Percentiles rank a stretch among this genome's conserved stretches.
phyloP scores from a whole-genome alignment of 2,888 invertebrate species.

The Trachelus stipa region DNA sequence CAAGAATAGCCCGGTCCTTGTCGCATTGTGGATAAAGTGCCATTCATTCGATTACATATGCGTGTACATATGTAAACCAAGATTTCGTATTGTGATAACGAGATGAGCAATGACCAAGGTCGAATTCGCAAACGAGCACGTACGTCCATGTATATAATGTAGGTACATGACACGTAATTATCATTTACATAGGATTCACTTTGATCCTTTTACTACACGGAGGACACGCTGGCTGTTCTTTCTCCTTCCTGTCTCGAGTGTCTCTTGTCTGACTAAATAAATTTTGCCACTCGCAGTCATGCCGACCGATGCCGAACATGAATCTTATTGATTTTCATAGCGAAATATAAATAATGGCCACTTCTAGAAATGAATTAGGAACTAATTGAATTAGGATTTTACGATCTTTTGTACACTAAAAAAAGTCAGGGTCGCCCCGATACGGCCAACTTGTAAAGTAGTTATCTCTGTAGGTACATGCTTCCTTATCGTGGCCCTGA shows the following conservation, averaged over 20 bases:
- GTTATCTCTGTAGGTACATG: not conserved
- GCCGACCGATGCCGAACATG: not conserved
- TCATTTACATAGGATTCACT: slow-evolving; percentile 12
- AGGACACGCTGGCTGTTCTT: not conserved
- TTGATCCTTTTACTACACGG: not conserved
- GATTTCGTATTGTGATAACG: slow-evolving; percentile 21
- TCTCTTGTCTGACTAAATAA: not conserved
- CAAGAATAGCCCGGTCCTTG: not conserved
- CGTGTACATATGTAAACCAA: slow-evolving; percentile 12
- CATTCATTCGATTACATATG: not conserved
- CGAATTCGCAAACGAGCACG: slow-evolving; percentile 1
- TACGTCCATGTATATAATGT: slow-evolving; percentile 7
- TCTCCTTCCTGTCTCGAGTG: not conserved
- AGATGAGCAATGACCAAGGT: slow-evolving; percentile 23
- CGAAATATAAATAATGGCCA: not conserved
- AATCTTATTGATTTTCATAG: not conserved
- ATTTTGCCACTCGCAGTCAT: not conserved
- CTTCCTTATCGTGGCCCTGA: not conserved
- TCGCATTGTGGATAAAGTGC: not conserved
- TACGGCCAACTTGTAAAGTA: not conserved
- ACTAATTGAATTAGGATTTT: not conserved
- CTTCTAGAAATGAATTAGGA: not conserved
- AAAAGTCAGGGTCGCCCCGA: not conserved
- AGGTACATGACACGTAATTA: slow-evolving; percentile 10
- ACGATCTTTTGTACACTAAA: not conserved